Evolutionary conservation across 1,140 invertebrate species (phyloP).

Genomic region (Macrocentrus cingulum): DNA sequence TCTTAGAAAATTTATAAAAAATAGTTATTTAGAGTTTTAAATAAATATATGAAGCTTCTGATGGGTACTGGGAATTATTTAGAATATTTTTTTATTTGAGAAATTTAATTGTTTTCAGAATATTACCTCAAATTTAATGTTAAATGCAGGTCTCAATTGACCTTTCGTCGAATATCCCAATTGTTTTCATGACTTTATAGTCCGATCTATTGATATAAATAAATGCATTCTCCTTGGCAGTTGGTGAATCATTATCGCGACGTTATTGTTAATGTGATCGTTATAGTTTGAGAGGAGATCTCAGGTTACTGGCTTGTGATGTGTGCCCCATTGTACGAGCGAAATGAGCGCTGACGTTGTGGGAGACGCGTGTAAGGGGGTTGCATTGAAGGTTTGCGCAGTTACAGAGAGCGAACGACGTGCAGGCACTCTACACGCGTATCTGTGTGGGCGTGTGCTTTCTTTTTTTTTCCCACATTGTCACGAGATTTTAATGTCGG

Average conservation of each 20-base stretch:
- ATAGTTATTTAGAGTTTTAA: no score
- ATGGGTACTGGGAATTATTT: no score
- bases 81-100: no score
- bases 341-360: background rate
- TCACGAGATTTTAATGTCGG: no score
- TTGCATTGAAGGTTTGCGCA: background rate
- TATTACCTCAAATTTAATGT: no score
- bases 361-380: background rate
- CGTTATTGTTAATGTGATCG: slow-evolving; percentile 5
- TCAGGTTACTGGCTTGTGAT: slow-evolving; percentile 7
- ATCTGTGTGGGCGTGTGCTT: background rate
- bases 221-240: background rate
- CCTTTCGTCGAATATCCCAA: no score
- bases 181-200: slow-evolving; percentile 1
- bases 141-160: no score
- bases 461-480: no score
- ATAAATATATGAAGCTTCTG: no score
- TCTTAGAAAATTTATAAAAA: no score
- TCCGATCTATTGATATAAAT: background rate
- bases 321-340: background rate
- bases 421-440: background rate
- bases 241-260: background rate
- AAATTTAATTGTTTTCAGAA: no score
- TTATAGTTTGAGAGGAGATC: background rate
- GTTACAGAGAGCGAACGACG: no score